Conservation (phyloP, 92 coral and sea anemone genomes). For the Phenganax subtilis region DNA sequence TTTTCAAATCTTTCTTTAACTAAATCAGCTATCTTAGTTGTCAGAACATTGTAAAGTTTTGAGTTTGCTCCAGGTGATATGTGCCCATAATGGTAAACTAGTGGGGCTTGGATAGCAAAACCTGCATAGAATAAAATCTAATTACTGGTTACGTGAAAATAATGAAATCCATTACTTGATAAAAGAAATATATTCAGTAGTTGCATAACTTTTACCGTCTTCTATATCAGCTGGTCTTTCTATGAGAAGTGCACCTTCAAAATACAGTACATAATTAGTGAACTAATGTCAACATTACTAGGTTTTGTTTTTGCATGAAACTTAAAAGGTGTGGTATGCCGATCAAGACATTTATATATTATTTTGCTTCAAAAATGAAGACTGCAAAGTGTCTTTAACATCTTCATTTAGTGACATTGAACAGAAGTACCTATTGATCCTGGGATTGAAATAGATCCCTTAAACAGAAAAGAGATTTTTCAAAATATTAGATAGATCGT, state of each 20-base stretch:
- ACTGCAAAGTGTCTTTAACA: not conserved
- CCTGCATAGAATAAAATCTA: slow-evolving; percentile 43
- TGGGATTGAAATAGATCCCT: slow-evolving; percentile 72
- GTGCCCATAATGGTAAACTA: slow-evolving; percentile 90
- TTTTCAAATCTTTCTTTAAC: slow-evolving; percentile 73
- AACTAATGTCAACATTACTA: too few species aligned
- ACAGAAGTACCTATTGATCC: slow-evolving; percentile 65
- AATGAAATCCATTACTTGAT: too few species aligned
- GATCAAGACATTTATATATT: too few species aligned
- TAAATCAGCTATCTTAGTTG: slow-evolving; percentile 76
- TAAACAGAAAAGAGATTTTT: not conserved
- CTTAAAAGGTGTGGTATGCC: too few species aligned
- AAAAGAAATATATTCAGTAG: not conserved
- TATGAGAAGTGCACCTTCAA: slow-evolving; percentile 78
- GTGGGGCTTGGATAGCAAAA: slow-evolving; percentile 90
- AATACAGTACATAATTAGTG: not conserved
- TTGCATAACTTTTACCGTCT: slow-evolving; percentile 60
- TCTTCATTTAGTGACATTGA: not conserved
- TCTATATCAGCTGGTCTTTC: slow-evolving; percentile 98
- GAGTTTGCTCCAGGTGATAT: slow-evolving; percentile 75
- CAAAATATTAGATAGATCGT: not conserved
- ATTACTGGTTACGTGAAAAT: not conserved
- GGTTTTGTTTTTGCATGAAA: too few species aligned
- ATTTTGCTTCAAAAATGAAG: too few species aligned
- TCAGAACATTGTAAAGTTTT: slow-evolving; percentile 75